Evolutionary conservation across 2,888 invertebrate genomes (phyloP), one percentile per base, ranked within the genome.

Genomic region (Romanomermis culicivorax): DNA sequence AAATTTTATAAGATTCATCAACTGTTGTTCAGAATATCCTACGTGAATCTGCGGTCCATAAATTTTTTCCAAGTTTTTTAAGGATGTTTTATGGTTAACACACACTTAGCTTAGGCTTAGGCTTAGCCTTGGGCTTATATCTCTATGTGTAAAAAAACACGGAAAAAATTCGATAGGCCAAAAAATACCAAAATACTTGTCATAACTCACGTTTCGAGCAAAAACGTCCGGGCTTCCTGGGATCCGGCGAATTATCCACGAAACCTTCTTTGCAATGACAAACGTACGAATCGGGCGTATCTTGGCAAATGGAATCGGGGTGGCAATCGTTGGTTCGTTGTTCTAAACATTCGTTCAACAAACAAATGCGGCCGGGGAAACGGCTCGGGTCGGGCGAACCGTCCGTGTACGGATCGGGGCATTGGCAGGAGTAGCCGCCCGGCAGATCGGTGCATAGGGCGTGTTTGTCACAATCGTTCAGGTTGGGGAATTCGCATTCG

Each of bases 391-490:
- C 52, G 30, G 55, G 55, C 17, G 55, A 57, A 2, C 2, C 20
- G 26, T 55, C 55, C 26, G 47, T 27, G 29, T 55, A 55, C 1
- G 52, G 52, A 2, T 42, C 11, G 1, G 17, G 2, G 26, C 57
- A 56, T 14, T 42, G 11, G 36, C 57, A 56, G 2, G 11, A 30
- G 56, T 58, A 65, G 26, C 64, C 64, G n/a, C 64, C 65, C 4
- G 62, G 57, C 30, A 61, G 59, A 52, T 67, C 66, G n/a, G 61
- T 60, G 55, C 67, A 67, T 26, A 60, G 58, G 24, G 67, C 67
- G 54, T 68, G 60, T 23, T 54, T 53, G 53, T 63, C 61, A 57
- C 67, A 67, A 58, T 68, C 67, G 56, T 69, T 65, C 42, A 68
- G 61, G 49, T 64, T 64, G n/a, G 51, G 51, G 36, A 20, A 25